Evolutionary conservation across 2,888 invertebrate species (phyloP).

Genomic region (Pilophorus perplexus): DNA sequence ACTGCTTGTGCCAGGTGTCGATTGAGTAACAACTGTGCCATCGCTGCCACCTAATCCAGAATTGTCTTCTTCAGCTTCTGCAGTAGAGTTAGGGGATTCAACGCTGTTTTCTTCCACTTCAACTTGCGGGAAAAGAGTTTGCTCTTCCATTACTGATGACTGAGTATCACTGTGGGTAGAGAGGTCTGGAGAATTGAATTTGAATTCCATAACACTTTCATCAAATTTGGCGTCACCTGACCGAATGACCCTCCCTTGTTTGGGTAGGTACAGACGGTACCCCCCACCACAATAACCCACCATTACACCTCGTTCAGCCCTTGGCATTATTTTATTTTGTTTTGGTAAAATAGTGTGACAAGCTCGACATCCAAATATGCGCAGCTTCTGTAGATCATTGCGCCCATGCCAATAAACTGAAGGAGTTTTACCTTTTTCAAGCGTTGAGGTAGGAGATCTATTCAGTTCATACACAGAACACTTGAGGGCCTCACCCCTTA

Average conservation of each 20-base stretch:
- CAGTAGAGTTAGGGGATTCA: too few species aligned
- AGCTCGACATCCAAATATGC: conserved; percentile 45
- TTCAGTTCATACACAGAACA: conserved; percentile 47
- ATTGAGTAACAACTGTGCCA: not conserved
- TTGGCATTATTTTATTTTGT: conserved; percentile 32
- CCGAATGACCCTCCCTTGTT: conserved; percentile 31
- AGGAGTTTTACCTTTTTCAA: conserved; percentile 41
- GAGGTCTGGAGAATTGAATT: too few species aligned
- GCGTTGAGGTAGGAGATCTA: conserved; percentile 45
- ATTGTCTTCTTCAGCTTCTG: too few species aligned
- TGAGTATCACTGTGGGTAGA: too few species aligned
- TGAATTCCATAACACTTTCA: not conserved
- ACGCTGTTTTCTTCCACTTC: too few species aligned
- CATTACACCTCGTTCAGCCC: conserved; percentile 31
- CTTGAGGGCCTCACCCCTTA: conserved; percentile 48
- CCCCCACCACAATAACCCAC: conserved; percentile 43
- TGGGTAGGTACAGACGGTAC: conserved; percentile 23
- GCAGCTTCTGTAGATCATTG: conserved; percentile 42
- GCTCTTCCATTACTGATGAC: too few species aligned
- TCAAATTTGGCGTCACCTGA: conserved; percentile 35
- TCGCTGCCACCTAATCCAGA: too few species aligned
- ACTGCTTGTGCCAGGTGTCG: not conserved
- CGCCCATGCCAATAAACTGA: conserved; percentile 39
- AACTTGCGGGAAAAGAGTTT: too few species aligned
- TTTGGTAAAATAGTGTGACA: conserved; percentile 37